Evolutionary conservation across 35 echinoderm and acorn worm genomes (phyloP).

Genomic region (Ptychodera flava): DNA sequence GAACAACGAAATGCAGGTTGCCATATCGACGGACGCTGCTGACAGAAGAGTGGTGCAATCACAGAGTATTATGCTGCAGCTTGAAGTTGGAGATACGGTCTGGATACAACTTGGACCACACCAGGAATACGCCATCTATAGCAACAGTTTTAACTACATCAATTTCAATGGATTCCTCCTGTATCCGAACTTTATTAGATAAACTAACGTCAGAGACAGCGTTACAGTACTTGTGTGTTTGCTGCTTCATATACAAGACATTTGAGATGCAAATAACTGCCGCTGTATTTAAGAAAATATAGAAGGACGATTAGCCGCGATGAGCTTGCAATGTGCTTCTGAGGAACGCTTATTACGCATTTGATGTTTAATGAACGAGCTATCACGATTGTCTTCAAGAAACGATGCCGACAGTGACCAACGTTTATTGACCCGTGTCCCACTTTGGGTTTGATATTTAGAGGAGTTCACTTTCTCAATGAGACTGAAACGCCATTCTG

Average conservation of each 20-base stretch:
- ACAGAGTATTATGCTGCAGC: conserved; percentile 53
- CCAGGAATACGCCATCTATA: conserved; percentile 43
- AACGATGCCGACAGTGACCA: no score
- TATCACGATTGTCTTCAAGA: no score
- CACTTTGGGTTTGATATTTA: no score
- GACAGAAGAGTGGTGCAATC: conserved; percentile 62
- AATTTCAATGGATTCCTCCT: conserved; percentile 79
- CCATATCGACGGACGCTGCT: conserved; percentile 41
- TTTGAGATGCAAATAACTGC: neutral
- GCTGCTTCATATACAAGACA: neutral
- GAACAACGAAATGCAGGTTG: conserved; percentile 40
- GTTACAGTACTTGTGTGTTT: neutral
- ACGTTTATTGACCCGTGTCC: no score
- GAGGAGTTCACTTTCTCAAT: no score
- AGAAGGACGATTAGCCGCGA: no score
- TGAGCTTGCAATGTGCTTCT: no score
- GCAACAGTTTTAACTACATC: conserved; percentile 52
- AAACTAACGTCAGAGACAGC: neutral
- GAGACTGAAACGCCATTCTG: no score
- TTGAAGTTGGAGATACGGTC: conserved; percentile 37
- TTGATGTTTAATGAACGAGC: no score
- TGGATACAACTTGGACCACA: conserved; percentile 43
- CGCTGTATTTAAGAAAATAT: no score
- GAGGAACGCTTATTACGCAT: no score
- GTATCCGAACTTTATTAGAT: conserved; percentile 10